These are phyloP conservation scores for Bhutanitis thaidina DNA, from an alignment of 2,888 invertebrate species.

Conservation along the genomic window DNA sequence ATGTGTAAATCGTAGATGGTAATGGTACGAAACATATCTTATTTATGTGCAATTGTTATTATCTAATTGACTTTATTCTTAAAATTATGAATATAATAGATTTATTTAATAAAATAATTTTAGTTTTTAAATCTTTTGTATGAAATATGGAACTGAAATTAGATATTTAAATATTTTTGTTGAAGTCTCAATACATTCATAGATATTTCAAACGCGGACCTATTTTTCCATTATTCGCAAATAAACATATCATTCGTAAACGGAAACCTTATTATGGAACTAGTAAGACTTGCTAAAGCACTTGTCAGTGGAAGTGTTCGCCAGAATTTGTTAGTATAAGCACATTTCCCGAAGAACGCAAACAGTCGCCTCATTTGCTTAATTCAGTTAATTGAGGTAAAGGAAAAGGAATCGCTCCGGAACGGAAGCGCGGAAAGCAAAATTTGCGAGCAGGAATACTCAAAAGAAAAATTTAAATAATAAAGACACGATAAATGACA, in stretches of 20 bases:
- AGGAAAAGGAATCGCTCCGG: constrained; percentile 24
- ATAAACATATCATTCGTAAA: constrained; percentile 9
- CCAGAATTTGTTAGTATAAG: constrained; percentile 17
- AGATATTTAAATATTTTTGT: no score
- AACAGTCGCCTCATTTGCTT: constrained; percentile 15
- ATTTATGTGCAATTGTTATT: no score
- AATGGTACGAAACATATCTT: no score
- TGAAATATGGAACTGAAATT: no score
- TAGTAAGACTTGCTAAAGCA: constrained; percentile 6
- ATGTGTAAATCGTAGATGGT: no score
- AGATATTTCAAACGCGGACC: no score
- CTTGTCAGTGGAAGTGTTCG: constrained; percentile 12
- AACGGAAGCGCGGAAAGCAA: constrained; percentile 11
- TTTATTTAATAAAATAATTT: no score
- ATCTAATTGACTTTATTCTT: no score
- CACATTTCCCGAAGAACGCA: constrained; percentile 15
- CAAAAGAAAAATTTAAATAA: constrained; percentile 40
- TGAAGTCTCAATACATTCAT: no score
- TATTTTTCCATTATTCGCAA: no score
- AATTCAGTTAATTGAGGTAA: constrained; percentile 28
- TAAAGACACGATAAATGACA: constrained; percentile 56
- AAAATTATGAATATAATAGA: no score
- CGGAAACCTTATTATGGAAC: constrained; percentile 8
- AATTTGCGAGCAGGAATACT: constrained; percentile 6
- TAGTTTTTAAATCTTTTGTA: no score